Conservation (phyloP, 1,140 invertebrate species). For the Carcinoscorpius rotundicauda region DNA sequence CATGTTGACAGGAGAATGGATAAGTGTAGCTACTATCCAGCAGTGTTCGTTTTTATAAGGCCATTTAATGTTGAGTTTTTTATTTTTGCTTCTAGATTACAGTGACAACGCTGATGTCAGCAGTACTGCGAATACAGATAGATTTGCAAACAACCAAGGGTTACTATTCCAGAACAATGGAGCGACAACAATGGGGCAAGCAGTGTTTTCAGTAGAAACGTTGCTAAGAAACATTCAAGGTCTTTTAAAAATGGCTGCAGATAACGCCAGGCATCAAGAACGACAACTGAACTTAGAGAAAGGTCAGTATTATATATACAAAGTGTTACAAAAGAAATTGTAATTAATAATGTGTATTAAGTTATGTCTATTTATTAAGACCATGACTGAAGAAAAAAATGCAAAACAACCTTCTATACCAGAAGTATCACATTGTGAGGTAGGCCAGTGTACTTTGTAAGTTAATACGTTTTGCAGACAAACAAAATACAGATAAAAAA, state of each 20-base stretch:
- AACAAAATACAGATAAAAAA: too few species aligned
- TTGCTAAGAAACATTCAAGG: constrained; percentile 88
- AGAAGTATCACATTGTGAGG: too few species aligned
- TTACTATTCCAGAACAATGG: constrained; percentile 31
- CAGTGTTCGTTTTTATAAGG: not conserved
- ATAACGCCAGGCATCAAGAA: constrained; percentile 88
- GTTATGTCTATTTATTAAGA: too few species aligned
- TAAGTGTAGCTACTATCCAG: too few species aligned
- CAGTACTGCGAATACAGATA: constrained; percentile 25
- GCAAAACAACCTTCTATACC: too few species aligned
- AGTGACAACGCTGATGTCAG: constrained; percentile 29
- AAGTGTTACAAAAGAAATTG: too few species aligned
- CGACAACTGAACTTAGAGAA: constrained; percentile 90
- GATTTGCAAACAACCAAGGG: constrained; percentile 21
- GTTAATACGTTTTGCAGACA: too few species aligned
- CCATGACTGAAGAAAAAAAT: too few species aligned
- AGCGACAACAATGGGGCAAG: constrained; percentile 30
- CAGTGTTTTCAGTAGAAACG: constrained; percentile 70
- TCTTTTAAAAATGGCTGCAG: constrained; percentile 82
- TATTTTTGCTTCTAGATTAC: constrained; percentile 16
- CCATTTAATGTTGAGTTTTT: not conserved
- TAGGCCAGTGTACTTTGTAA: too few species aligned
- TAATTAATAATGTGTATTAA: too few species aligned
- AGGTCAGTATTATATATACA: constrained; percentile 45
- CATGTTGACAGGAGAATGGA: too few species aligned